phyloP scores from a whole-genome alignment of 2,113 vertebrate species.

The Nibea coibor region DNA sequence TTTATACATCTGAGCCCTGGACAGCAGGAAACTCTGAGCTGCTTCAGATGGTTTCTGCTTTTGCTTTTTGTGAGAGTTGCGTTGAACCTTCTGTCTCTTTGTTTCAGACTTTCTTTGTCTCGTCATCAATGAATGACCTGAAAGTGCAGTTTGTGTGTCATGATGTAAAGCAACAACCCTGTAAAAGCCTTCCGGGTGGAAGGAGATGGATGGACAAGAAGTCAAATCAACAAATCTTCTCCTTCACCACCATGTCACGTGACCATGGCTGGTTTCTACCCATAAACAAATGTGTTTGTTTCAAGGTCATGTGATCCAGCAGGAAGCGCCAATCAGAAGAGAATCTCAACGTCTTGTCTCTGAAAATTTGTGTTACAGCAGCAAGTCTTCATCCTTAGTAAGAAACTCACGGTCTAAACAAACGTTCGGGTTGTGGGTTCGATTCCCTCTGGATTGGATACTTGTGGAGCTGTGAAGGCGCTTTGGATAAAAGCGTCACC shows the following conservation, averaged over 20 bases:
- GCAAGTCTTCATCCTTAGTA: not conserved
- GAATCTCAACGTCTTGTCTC: not conserved
- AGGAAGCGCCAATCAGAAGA: not conserved
- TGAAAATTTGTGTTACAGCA: not conserved
- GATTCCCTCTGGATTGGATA: constrained; percentile 43
- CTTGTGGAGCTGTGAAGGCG: constrained; percentile 63
- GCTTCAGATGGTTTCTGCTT: not conserved
- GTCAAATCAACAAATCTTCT: too few species aligned
- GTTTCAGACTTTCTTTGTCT: too few species aligned
- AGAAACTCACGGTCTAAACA: not conserved
- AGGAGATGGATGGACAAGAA: too few species aligned
- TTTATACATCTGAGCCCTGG: not conserved
- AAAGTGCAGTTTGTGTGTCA: not conserved
- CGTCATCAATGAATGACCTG: not conserved
- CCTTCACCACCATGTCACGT: not conserved
- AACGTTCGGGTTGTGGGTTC: constrained; percentile 7
- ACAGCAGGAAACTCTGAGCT: not conserved
- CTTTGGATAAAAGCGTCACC: constrained; percentile 70
- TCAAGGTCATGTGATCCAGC: not conserved
- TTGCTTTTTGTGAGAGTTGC: not conserved
- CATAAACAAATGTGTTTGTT: not conserved
- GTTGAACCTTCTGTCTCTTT: not conserved
- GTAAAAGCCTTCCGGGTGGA: not conserved
- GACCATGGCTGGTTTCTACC: not conserved
- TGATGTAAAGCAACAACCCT: too few species aligned